Base-by-base conservation (phyloP, 2,113 vertebrate genomes). In the Eonycteris spelaea region DNA sequence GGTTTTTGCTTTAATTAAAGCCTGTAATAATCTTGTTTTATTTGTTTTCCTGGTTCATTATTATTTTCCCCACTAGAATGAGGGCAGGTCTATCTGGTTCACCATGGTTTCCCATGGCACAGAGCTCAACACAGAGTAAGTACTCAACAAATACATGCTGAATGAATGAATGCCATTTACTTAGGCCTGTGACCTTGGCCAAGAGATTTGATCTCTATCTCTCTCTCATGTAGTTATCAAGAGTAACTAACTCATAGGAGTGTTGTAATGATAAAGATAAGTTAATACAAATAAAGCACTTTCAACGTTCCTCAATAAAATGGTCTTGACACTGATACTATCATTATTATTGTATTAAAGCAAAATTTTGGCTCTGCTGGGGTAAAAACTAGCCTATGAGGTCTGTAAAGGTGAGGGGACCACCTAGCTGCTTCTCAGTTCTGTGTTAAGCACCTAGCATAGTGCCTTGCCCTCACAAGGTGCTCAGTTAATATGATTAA, bases 321-420 rank as follows among this genome's bases (percentile, higher is more conserved):
- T 1, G 19, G 70, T 16, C 18, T 35, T 63, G 82, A 71, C 43
- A 15, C 5, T 19, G 30, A 83, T 4, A 24, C 1, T 53, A 5
- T n/a, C 21, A 21, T 33, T 10, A 18, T 70, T 35, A n/a, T n/a
- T 67, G 90, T 48, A 68, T 70, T 43, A 40, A 59, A 89, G 57
- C 18, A 57, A 28, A 82, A 24, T 68, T 55, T 84, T 16, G 68
- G 33, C 63, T 90, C 15, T 63, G 22, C 48, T 51, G 11, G 35
- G 30, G 19, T 9, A 14, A 28, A 43, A 30, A 26, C 21, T 22
- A 38, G 33, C 43, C 74, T 13, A 21, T 21, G 35, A 78, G 43
- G 33, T 61, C 6, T 1, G 0, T 5, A 70, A 73, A 18, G 5
- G 38, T 18, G 53, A 45, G n/a, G 43, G 5, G 35, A 10, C 40